These are phyloP conservation scores for Etia nguti DNA, from an alignment of 2,113 vertebrate species.

Conservation along the genomic window DNA sequence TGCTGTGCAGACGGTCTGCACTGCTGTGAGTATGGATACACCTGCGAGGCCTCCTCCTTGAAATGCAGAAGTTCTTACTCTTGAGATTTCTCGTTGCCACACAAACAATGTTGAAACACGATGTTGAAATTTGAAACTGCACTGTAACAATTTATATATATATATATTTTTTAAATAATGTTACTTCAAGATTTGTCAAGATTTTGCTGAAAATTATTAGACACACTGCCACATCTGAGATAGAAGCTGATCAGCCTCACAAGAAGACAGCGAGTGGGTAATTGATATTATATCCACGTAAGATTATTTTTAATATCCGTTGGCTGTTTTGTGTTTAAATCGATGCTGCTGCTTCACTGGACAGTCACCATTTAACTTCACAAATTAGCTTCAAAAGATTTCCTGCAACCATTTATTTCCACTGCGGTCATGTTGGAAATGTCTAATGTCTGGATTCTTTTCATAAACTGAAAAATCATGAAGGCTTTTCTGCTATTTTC, in stretches of 20 bases:
- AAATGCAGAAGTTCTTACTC: constrained; percentile 26
- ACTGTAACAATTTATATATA: neutral
- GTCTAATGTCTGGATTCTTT: neutral
- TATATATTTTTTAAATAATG: neutral
- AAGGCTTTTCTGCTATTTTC: neutral
- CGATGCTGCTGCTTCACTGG: neutral
- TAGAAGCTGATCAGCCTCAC: neutral
- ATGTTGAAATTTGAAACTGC: neutral
- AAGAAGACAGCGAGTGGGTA: neutral
- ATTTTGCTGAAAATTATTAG: neutral
- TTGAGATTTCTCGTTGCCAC: constrained; percentile 6
- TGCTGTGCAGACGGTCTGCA: constrained; percentile 69
- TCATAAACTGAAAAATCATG: neutral
- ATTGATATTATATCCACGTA: neutral
- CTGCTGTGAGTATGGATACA: constrained; percentile 62
- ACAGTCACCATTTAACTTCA: neutral
- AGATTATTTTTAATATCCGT: neutral
- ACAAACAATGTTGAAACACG: neutral
- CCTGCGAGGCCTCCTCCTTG: constrained; percentile 25
- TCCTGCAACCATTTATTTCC: neutral
- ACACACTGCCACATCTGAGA: neutral
- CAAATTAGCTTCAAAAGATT: neutral
- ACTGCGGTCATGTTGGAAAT: neutral
- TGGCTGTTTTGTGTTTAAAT: neutral
- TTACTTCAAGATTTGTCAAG: neutral